A percentile compares a stretch with the other conserved stretches of the same genome.
These are phyloP conservation scores for Epinotia brunnichana DNA, from an alignment of 2,888 invertebrate genomes.

Conservation along the genomic window DNA sequence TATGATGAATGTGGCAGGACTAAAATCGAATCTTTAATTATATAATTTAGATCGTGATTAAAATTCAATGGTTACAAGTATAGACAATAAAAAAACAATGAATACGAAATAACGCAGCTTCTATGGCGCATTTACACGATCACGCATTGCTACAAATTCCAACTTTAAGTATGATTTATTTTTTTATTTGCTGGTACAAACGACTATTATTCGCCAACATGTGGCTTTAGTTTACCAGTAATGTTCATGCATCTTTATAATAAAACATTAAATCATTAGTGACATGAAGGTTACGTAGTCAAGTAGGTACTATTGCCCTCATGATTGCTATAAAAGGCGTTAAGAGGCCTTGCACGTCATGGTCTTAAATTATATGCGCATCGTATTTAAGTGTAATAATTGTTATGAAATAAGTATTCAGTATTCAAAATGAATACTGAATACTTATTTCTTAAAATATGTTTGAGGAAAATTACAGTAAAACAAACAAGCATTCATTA, in stretches of 20 bases:
- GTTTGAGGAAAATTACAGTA: no score
- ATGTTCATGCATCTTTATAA: slow-evolving; percentile 8
- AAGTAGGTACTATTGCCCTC: slow-evolving; percentile 36
- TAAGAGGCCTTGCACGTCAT: slow-evolving; percentile 16
- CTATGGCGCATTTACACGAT: not conserved
- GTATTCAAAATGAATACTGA: no score
- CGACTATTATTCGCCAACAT: not conserved
- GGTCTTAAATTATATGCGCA: slow-evolving; percentile 15
- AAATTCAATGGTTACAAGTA: no score
- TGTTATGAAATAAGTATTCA: no score
- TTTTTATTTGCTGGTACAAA: not conserved
- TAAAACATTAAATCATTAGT: slow-evolving; percentile 24
- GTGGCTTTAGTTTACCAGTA: not conserved
- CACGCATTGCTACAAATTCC: not conserved
- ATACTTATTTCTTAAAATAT: not conserved
- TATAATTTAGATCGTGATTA: no score
- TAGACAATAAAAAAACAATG: no score
- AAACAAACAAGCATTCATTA: not conserved
- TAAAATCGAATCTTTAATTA: no score
- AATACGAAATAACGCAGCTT: no score
- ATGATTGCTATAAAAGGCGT: slow-evolving; percentile 22
- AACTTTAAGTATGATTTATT: not conserved
- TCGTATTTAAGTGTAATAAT: slow-evolving; percentile 9
- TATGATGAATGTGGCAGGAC: not conserved
- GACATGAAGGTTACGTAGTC: slow-evolving; percentile 34